Evolutionary conservation across 2,888 invertebrate species (phyloP).

Genomic region (Polyommatus iphigenia): DNA sequence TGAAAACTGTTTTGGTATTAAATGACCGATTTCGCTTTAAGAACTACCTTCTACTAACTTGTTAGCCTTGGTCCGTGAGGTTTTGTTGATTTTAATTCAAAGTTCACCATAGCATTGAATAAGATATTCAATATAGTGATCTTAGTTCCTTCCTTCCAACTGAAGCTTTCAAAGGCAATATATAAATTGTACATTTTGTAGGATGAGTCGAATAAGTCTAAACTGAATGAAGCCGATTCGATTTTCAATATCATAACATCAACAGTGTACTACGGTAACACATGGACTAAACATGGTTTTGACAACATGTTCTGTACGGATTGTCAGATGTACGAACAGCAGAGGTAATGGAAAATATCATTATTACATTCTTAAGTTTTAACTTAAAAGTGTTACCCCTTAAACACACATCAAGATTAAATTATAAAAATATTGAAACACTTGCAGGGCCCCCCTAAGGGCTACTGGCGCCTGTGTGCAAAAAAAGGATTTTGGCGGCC

Average conservation of each 20-base stretch:
- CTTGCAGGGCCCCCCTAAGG: too few relatives aligned
- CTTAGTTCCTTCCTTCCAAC: background rate
- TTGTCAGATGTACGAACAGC: constrained; percentile 79
- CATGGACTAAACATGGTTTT: constrained; percentile 84
- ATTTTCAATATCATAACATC: constrained; percentile 88
- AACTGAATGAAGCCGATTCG: constrained; percentile 82
- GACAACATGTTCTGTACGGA: constrained; percentile 83
- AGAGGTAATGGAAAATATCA: constrained; percentile 55
- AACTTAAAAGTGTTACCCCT: background rate
- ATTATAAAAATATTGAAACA: too few relatives aligned
- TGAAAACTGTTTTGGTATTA: constrained; percentile 26
- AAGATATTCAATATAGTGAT: background rate
- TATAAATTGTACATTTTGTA: constrained; percentile 46
- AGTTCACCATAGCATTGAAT: constrained; percentile 23
- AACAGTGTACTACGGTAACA: constrained; percentile 83
- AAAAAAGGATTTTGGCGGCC: too few relatives aligned
- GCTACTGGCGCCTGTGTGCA: too few relatives aligned
- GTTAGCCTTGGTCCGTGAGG: constrained; percentile 40
- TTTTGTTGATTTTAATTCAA: constrained; percentile 32
- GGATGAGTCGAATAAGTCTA: constrained; percentile 68
- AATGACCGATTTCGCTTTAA: constrained; percentile 15
- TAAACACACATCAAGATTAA: background rate
- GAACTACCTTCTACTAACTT: constrained; percentile 35
- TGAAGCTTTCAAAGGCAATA: constrained; percentile 1
- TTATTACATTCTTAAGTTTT: background rate